Evolutionary conservation across 2,113 vertebrate genomes (phyloP).

Genomic region (Corythornis madagascariensis): DNA sequence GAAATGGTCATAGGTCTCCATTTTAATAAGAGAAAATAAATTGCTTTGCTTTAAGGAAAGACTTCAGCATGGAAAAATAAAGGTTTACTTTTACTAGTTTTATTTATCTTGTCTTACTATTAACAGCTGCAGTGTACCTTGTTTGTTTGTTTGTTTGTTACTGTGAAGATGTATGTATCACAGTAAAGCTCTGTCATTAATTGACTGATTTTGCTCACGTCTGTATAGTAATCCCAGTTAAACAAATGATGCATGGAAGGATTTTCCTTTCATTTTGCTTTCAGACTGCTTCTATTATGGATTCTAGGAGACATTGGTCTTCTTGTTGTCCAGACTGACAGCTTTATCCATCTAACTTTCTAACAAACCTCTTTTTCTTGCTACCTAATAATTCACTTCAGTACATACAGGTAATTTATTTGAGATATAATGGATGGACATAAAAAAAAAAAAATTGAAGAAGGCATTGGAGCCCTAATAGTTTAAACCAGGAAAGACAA

Average conservation of each 20-base stretch:
- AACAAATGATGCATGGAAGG: background rate
- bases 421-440: background rate
- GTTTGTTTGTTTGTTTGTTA: background rate
- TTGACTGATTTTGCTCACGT: constrained; percentile 6
- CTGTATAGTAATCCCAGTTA: background rate
- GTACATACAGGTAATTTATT: background rate
- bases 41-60: background rate
- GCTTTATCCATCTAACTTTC: background rate
- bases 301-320: background rate
- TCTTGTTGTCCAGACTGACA: background rate
- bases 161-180: constrained; percentile 6
- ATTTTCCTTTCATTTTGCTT: constrained; percentile 9
- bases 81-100: background rate
- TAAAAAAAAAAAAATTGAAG: background rate
- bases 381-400: background rate
- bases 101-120: background rate
- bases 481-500: background rate
- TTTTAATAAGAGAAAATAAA: background rate
- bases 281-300: background rate
- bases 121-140: background rate
- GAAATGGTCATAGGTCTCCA: background rate
- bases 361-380: background rate
- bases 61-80: background rate
- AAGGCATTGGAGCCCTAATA: background rate
- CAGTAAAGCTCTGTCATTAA: constrained; percentile 16